phyloP scores from a whole-genome alignment of 1,140 invertebrate genomes.

The Aethina tumida region DNA sequence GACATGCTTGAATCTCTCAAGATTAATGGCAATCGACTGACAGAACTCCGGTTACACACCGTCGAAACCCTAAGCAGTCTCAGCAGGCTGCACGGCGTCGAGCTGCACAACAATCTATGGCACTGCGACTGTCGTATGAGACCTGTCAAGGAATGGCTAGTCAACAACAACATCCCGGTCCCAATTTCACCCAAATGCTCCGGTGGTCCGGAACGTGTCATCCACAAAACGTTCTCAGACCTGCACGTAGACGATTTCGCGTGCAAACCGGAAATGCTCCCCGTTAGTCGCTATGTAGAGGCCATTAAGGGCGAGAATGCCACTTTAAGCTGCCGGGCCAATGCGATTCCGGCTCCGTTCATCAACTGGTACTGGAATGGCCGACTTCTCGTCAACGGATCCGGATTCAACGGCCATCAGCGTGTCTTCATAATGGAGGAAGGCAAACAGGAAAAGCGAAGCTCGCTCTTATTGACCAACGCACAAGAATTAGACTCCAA shows the following conservation, averaged over 20 bases:
- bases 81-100: conserved; percentile 66
- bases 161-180: conserved; percentile 71
- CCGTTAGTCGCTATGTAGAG: conserved; percentile 64
- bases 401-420: conserved; percentile 69
- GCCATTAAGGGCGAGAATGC: conserved; percentile 73
- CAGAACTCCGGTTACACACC: conserved; percentile 57
- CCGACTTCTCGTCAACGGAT: conserved; percentile 66
- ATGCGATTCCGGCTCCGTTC: conserved; percentile 67
- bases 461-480: conserved; percentile 72
- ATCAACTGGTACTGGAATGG: conserved; percentile 86
- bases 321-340: conserved; percentile 68
- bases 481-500: conserved; percentile 79
- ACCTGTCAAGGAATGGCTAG: conserved; percentile 74
- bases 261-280: conserved; percentile 72
- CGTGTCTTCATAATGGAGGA: conserved; percentile 70
- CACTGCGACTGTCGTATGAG: conserved; percentile 78
- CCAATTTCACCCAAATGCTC: conserved; percentile 65
- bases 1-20: conserved; percentile 70
- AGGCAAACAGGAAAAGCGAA: conserved; percentile 62
- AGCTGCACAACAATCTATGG: conserved; percentile 87
- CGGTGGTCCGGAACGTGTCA: conserved; percentile 53
- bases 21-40: conserved; percentile 69
- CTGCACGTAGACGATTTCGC: conserved; percentile 75
- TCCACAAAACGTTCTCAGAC: conserved; percentile 61
- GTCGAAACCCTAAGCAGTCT: conserved; percentile 53